Evolutionary conservation across 2,888 invertebrate species (phyloP).

Genomic region (Ophioninae sp.): DNA sequence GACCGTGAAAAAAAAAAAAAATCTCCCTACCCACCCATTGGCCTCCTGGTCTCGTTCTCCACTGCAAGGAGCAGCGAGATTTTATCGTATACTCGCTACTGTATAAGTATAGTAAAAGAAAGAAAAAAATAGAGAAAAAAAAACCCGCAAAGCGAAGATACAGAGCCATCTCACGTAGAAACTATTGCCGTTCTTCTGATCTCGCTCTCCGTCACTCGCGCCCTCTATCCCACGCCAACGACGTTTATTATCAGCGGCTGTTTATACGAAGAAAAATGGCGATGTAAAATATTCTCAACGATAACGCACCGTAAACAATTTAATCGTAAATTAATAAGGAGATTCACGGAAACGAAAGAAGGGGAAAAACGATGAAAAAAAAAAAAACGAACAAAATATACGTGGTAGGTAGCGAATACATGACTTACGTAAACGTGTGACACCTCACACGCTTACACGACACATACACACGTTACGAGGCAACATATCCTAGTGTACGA

Average conservation of each 20-base stretch:
- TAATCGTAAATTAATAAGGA: slow-evolving; percentile 64
- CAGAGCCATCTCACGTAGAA: slow-evolving; percentile 33
- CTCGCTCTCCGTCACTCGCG: slow-evolving; percentile 48
- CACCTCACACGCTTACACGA: not conserved
- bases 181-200: slow-evolving; percentile 8
- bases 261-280: slow-evolving; percentile 61
- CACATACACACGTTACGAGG: slow-evolving; percentile 73
- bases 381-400: slow-evolving; percentile 55
- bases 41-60: slow-evolving; percentile 55
- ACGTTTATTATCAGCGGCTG: slow-evolving; percentile 63
- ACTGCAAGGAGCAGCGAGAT: slow-evolving; percentile 53
- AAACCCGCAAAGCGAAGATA: slow-evolving; percentile 41
- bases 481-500: slow-evolving; percentile 80
- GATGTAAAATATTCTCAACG: slow-evolving; percentile 76
- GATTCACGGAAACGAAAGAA: slow-evolving; percentile 39
- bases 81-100: slow-evolving; percentile 41
- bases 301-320: slow-evolving; percentile 73
- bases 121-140: slow-evolving; percentile 38
- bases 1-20: slow-evolving; percentile 49
- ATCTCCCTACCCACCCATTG: slow-evolving; percentile 27
- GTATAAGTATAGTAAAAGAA: slow-evolving; percentile 12
- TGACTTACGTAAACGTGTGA: slow-evolving; percentile 74
- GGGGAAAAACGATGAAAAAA: too few relatives aligned
- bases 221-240: slow-evolving; percentile 54
- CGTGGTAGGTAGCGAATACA: slow-evolving; percentile 61